phyloP scores from a whole-genome alignment of 37 sponge, comb jelly and placozoan genomes.

The Ephydatia muelleri region DNA sequence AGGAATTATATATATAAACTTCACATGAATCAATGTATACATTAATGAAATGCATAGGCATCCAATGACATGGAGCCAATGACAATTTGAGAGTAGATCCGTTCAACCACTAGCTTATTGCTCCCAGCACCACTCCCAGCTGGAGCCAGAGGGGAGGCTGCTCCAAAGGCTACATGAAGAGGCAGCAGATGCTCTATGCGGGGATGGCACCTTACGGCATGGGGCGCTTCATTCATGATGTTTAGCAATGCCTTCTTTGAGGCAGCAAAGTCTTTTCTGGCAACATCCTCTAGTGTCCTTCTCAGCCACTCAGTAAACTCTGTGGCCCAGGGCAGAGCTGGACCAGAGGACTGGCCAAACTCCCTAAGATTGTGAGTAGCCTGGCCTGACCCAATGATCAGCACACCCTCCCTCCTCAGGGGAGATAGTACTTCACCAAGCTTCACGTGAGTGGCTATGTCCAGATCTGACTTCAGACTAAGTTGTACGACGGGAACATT shows the following conservation, averaged over 20 bases:
- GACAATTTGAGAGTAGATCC: not conserved
- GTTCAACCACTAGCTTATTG: not conserved
- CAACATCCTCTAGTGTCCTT: not conserved
- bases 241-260: not conserved
- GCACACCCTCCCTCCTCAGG: not conserved
- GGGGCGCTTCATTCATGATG: not conserved
- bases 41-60: not conserved
- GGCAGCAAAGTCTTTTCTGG: not conserved
- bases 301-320: not conserved
- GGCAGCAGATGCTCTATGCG: not conserved
- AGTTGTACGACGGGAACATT: not conserved
- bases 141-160: not conserved
- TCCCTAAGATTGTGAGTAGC: not conserved
- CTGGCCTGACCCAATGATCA: not conserved
- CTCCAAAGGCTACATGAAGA: not conserved
- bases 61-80: not conserved
- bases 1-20: too few relatives aligned
- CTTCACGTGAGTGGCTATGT: not conserved
- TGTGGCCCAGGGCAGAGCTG: not conserved
- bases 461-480: not conserved
- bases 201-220: not conserved
- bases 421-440: not conserved
- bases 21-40: too few relatives aligned
- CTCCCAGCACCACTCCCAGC: not conserved
- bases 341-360: not conserved